Base-by-base conservation (phyloP, 2,888 invertebrate genomes). In the Euproctis similis region DNA sequence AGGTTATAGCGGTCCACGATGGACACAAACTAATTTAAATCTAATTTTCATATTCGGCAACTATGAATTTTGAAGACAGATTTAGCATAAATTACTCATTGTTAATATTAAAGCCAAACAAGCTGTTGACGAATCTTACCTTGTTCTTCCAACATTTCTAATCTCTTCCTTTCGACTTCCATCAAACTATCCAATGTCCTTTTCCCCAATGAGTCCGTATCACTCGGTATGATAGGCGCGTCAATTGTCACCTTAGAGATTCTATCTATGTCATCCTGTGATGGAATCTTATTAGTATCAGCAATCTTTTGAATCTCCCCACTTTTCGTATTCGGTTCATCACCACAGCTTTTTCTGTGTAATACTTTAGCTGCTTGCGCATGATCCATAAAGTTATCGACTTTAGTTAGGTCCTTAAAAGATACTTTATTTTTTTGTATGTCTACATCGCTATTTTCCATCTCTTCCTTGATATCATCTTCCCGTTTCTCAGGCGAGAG, bases 201-300 rank as follows among this genome's bases (percentile, higher is more conserved):
- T 36, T 90, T 89, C 9, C 93, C 92, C 22, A 92, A 72, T 2
- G 91, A 89, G 37, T 90, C 88, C 0, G 89, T 88, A 49, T 89
- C 89, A 30, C 88, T 89, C 3, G 90, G 87, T 31, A 91, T 80
- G 34, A 94, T 89, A 2, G 94, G 94, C 1, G 94, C 92, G 62
- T 92, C 91, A 8, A 89, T 89, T 0, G 94, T 94, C n/a, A 95
- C 92, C 67, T 93, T 91, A n/a, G 92, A 93, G 59, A 95, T 95
- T 48, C 94, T 87, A 65, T 94, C 94, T 34, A 94, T 92, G 60
- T 94, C 94, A 54, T 94, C 93, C 62, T 93, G 92, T n/a, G 92
- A 92, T 0, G 93, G 92, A 8, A 90, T 86, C 28, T 80, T 82
- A 1, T 66, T 68, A 1, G 64, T 61, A 44, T 82, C 84, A 0